Evolutionary conservation across 2,113 vertebrate genomes (phyloP), one percentile per base, ranked within the genome.

Genomic region (Leucoraja erinaceus): DNA sequence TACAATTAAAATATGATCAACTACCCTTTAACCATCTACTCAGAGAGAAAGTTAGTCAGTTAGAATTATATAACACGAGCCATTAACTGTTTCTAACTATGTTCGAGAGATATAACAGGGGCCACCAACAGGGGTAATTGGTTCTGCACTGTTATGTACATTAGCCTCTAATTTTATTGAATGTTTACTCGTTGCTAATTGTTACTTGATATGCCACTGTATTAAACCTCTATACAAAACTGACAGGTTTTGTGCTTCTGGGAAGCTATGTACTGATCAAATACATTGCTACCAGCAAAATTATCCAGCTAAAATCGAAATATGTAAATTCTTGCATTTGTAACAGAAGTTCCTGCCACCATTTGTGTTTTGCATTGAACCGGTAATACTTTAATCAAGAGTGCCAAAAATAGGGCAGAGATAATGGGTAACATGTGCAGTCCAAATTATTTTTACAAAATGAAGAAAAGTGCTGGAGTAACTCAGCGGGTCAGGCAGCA

Each of bases 381-480:
- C 56, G 56, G 54, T 11, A 56, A 56, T 11, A 5, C 22, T 28
- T 11, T 56, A 11, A 28, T 31, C 31, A 81, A 81, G 78, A 22
- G 8, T 8, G 47, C 20, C 20, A 54, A 9, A 56, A 81, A 22
- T 81, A 81, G 38, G 54, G 25, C 5, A 38, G 7, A 31, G 61
- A 18, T 68, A 63, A 31, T 68, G 63, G 20, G 63, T 8, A 38
- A 68, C 28, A 90, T 33, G n/a, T 31, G n/a, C 59, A 61, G 28
- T 1, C 83, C 14, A 86, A 86, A 4, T 86, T 12, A 1, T 3
- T 66, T 47, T 93, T 94, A 94, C 20, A 1, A 90, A 93, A 93
- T 83, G 88, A 93, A 47, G 38, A 47, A 47, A 47, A 47, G 38
- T 47, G 38, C 3, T 47, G 38, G 38, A 47, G 38, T 47, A 47